phyloP scores from a whole-genome alignment of 2,888 invertebrate genomes.

The Drosophila rubida region DNA sequence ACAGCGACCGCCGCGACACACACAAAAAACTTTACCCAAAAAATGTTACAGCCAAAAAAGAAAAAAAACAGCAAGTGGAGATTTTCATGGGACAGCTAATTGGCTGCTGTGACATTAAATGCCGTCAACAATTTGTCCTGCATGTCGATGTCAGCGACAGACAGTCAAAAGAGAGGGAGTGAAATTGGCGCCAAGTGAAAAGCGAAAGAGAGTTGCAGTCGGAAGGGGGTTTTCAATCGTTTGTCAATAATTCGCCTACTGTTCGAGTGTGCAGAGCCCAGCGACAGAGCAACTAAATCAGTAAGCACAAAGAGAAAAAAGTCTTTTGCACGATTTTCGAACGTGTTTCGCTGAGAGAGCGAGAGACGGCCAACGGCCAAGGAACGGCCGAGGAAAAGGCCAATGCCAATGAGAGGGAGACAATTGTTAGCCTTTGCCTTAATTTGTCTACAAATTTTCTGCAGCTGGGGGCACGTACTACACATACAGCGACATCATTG shows the following conservation, averaged over 20 bases:
- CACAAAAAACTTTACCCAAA: conserved; percentile 55
- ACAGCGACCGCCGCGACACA: conserved; percentile 24
- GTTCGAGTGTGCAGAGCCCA: conserved; percentile 27
- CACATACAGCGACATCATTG: conserved; percentile 36
- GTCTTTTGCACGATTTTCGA: conserved; percentile 70
- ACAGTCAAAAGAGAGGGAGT: conserved; percentile 30
- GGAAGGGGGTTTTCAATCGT: conserved; percentile 31
- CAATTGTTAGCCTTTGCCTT: conserved; percentile 73
- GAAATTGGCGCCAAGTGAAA: conserved; percentile 78
- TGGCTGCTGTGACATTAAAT: conserved; percentile 82
- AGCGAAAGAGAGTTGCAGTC: conserved; percentile 65
- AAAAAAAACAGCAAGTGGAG: conserved; percentile 57
- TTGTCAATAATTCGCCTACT: conserved; percentile 77
- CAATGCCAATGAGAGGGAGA: conserved; percentile 50
- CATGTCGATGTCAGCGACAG: conserved; percentile 74
- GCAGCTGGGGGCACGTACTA: conserved; percentile 54
- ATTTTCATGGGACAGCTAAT: conserved; percentile 80
- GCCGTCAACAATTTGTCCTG: conserved; percentile 81
- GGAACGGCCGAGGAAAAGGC: conserved; percentile 42
- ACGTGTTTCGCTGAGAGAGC: conserved; percentile 60
- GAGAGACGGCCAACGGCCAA: not conserved
- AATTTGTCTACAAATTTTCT: conserved; percentile 75
- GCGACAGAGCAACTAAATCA: conserved; percentile 74
- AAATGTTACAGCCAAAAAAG: conserved; percentile 40
- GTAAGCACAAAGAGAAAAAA: conserved; percentile 19